These are phyloP conservation scores for Erebia ligea DNA, from an alignment of 2,888 invertebrate genomes.

Conservation along the genomic window DNA sequence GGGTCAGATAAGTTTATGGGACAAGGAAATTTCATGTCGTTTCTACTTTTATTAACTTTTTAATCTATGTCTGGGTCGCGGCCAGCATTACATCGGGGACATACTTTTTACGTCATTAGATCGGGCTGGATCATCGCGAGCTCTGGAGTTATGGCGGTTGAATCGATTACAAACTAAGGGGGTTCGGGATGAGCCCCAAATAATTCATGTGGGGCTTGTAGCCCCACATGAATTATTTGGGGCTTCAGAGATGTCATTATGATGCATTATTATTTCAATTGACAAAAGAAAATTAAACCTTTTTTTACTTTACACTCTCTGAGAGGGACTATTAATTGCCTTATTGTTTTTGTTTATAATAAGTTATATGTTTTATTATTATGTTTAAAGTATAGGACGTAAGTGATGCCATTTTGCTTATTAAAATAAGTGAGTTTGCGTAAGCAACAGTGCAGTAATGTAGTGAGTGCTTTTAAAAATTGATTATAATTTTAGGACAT, in stretches of 20 bases:
- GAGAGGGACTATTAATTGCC: background rate
- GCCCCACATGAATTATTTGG: conserved; percentile 34
- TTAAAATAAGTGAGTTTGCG: too few relatives aligned
- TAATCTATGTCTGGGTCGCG: conserved; percentile 60
- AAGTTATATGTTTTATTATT: too few relatives aligned
- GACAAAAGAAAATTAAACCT: conserved; percentile 1
- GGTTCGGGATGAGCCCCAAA: conserved; percentile 42
- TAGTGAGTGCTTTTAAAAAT: too few relatives aligned
- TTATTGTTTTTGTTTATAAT: background rate
- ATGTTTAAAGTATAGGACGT: too few relatives aligned
- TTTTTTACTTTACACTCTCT: background rate
- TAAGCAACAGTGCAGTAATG: too few relatives aligned
- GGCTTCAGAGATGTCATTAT: conserved; percentile 34
- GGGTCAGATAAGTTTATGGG: too few relatives aligned
- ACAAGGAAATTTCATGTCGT: background rate
- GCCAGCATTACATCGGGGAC: conserved; percentile 71
- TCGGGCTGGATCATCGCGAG: conserved; percentile 65
- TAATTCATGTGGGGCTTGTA: conserved; percentile 35
- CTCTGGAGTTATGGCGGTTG: conserved; percentile 68
- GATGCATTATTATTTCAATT: conserved; percentile 22
- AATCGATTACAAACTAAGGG: conserved; percentile 66
- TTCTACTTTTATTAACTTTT: conserved; percentile 39
- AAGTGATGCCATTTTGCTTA: too few relatives aligned
- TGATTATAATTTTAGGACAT: too few relatives aligned
- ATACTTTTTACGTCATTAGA: conserved; percentile 82